A percentile compares a stretch with the other conserved stretches of the same genome.
Conservation (phyloP, 2,888 invertebrate genomes). For the Sarcophaga subvicina region DNA sequence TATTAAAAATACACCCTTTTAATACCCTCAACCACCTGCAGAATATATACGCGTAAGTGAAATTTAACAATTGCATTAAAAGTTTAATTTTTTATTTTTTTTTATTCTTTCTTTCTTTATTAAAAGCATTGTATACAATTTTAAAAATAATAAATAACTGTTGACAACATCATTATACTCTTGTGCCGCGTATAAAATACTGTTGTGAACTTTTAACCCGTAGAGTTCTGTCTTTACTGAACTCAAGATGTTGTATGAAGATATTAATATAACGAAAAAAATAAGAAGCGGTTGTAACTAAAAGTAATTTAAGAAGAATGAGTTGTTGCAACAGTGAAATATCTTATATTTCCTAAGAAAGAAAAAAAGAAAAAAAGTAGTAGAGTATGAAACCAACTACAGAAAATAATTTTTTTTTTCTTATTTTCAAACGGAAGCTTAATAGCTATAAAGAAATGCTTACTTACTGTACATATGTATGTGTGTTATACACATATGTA, state of each 20-base stretch:
- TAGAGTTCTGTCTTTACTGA: not conserved
- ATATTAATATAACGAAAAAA: not conserved
- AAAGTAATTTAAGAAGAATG: slow-evolving; percentile 34
- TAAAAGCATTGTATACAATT: not conserved
- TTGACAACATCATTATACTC: slow-evolving; percentile 55
- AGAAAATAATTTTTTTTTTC: slow-evolving; percentile 18
- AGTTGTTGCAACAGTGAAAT: slow-evolving; percentile 9
- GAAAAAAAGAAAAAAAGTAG: not conserved
- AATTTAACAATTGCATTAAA: slow-evolving; percentile 42
- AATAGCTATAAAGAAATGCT: slow-evolving; percentile 45
- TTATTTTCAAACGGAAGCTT: slow-evolving; percentile 52
- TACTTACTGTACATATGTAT: not conserved
- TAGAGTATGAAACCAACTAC: not conserved
- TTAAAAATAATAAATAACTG: slow-evolving; percentile 44
- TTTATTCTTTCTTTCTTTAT: not conserved
- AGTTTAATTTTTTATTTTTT: slow-evolving; percentile 2
- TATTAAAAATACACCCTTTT: slow-evolving; percentile 21
- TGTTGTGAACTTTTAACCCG: slow-evolving; percentile 13
- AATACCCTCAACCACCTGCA: not conserved
- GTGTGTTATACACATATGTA: not conserved
- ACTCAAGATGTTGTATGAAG: not conserved
- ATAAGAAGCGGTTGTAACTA: not conserved
- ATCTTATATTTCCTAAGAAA: slow-evolving; percentile 19
- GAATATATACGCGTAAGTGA: slow-evolving; percentile 9
- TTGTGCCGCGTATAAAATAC: not conserved